Conservation (phyloP, 2,797 vertebrate genomes). For the Limnodromus scolopaceus region DNA sequence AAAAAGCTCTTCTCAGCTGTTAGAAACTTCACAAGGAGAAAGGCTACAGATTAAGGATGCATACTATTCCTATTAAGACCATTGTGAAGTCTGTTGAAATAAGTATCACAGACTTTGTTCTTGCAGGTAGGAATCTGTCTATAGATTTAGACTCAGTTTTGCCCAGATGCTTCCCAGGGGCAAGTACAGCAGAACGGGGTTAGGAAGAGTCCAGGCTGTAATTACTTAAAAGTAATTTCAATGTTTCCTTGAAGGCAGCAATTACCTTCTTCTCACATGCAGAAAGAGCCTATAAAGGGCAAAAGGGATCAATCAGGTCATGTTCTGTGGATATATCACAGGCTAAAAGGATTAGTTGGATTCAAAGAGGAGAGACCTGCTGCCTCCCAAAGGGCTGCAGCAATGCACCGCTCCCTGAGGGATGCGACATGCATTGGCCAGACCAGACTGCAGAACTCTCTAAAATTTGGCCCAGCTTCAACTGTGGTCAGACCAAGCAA, state of each 20-base stretch:
- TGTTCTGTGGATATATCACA: neutral
- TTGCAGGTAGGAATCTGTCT: neutral
- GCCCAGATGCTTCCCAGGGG: neutral
- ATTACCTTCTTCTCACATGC: neutral
- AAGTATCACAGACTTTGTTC: neutral
- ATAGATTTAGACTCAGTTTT: neutral
- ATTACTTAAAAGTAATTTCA: neutral
- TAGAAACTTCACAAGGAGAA: neutral
- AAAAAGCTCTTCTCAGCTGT: neutral
- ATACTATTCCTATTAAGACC: neutral
- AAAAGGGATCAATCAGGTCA: neutral
- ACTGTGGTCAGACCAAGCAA: neutral
- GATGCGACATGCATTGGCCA: rapidly evolving
- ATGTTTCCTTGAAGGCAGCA: neutral
- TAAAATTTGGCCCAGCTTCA: neutral
- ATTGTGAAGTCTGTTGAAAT: neutral
- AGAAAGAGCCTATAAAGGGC: neutral
- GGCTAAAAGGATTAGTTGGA: neutral
- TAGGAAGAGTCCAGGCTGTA: neutral
- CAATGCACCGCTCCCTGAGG: neutral
- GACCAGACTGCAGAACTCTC: neutral
- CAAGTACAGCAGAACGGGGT: neutral
- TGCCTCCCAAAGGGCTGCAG: neutral
- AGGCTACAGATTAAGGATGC: neutral
- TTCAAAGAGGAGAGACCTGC: neutral